Evolutionary conservation across 2,888 invertebrate species (phyloP), one percentile per base, ranked within the genome.

Genomic region (Hemaris fuciformis): DNA sequence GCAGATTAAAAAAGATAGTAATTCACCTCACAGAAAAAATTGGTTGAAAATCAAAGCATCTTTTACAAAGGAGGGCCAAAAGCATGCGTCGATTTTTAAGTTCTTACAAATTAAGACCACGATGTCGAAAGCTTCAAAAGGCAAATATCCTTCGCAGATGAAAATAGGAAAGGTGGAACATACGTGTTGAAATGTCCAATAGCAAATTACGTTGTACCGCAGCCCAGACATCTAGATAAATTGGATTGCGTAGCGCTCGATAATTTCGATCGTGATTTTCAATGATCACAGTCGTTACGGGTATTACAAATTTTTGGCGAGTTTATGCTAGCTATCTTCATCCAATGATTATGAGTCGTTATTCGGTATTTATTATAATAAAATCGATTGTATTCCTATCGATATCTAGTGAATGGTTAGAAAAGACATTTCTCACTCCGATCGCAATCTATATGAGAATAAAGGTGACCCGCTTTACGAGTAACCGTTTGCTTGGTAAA

Each of bases 171-270:
- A 70, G 76, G 73, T 75, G 74, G 69, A 79, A 76, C 73, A 75
- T 75, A 73, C 77, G 78, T 87, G 85, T 84, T 81, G 88, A 84
- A 88, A 89, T 77, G 75, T 74, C 78, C 76, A 75, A 79, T 76
- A 70, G 81, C 79, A 85, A 85, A 87, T 89, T 88, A 86, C 84
- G 86, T 87, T 85, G 88, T 85, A 75, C 68, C 71, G 74, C 76
- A 80, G 76, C 80, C 76, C 80, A 78, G 80, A 78, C 82, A 79
- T 74, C 73, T 74, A 72, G 73, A 80, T 84, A 83, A 86, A 89
- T 89, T 87, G 84, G 85, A 88, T 90, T 88, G 88, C 87, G 81
- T 75, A 82, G 81, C 80, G 79, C 84, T 83, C 83, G 82, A 85
- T 86, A 83, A 89, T 85, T 81, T 79, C 76, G 76, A 84, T 85